Conservation (phyloP, 1,140 invertebrate species). For the Tetragnatha versicolor region DNA sequence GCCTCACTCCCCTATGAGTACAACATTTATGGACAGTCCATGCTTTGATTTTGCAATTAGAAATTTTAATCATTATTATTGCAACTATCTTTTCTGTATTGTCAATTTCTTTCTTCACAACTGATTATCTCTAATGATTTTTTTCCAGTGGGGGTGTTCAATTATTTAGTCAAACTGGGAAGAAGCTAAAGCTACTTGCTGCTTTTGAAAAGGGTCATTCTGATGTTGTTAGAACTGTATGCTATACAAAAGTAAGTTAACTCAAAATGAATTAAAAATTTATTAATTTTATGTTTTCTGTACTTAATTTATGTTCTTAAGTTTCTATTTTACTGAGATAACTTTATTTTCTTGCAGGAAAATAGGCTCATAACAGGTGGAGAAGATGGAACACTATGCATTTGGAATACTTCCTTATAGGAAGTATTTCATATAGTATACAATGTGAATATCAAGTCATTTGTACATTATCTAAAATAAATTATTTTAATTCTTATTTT, state of each 20-base stretch:
- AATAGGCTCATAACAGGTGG: not conserved
- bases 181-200: not conserved
- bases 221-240: slow-evolving; percentile 21
- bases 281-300: not conserved
- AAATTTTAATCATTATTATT: not conserved
- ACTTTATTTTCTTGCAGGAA: not conserved
- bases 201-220: slow-evolving; percentile 1
- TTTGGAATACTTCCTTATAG: not conserved
- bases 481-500: too few relatives aligned
- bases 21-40: too few relatives aligned
- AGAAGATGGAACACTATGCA: slow-evolving; percentile 20
- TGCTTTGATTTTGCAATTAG: not conserved
- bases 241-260: not conserved
- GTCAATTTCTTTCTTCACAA: not conserved
- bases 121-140: not conserved
- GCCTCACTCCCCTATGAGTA: too few relatives aligned
- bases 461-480: too few relatives aligned
- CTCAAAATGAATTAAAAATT: not conserved
- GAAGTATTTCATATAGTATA: too few relatives aligned
- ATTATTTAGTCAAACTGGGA: not conserved
- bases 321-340: not conserved
- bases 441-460: too few relatives aligned
- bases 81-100: too few relatives aligned
- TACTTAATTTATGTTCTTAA: not conserved
- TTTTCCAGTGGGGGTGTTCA: slow-evolving; percentile 3